A percentile compares a stretch with the other conserved stretches of the same genome.
Conservation (phyloP, 2,113 vertebrate species). For the Nyctereutes procyonoides region DNA sequence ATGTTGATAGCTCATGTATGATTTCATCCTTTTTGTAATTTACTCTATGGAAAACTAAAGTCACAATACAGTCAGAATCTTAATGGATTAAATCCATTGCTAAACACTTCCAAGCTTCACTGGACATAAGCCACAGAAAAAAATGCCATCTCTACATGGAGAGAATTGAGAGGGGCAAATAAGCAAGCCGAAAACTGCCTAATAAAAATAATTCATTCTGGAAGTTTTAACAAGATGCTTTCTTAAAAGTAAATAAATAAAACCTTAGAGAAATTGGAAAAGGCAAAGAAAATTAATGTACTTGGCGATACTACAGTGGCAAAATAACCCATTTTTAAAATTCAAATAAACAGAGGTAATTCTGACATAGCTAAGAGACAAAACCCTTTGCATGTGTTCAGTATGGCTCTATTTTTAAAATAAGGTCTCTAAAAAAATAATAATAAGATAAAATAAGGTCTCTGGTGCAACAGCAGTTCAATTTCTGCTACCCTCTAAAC, state of each 20-base stretch:
- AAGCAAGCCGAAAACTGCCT: slow-evolving; percentile 9
- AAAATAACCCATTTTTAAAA: slow-evolving; percentile 26
- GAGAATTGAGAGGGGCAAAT: slow-evolving; percentile 25
- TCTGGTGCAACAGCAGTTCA: neutral
- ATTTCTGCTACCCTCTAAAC: slow-evolving; percentile 49
- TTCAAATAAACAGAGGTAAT: slow-evolving; percentile 41
- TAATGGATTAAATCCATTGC: slow-evolving; percentile 45
- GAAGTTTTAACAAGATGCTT: slow-evolving; percentile 50
- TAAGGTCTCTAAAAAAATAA: no score
- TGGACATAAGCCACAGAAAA: neutral
- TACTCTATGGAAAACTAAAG: slow-evolving; percentile 53
- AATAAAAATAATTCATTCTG: slow-evolving; percentile 48
- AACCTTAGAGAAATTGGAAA: slow-evolving; percentile 26
- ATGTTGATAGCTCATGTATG: neutral
- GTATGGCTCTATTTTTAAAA: slow-evolving; percentile 46
- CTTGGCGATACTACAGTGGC: neutral
- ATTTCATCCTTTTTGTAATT: neutral
- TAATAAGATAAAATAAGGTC: neutral
- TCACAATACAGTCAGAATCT: slow-evolving; percentile 16
- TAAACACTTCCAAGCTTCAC: slow-evolving; percentile 45
- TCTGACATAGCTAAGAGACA: neutral
- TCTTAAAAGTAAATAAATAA: neutral
- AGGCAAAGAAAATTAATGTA: slow-evolving; percentile 46
- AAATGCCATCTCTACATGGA: neutral
- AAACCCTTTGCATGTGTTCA: neutral